Evolutionary conservation across 1,140 invertebrate species (phyloP), one percentile per base, ranked within the genome.

Genomic region (Eriocheir sinensis): DNA sequence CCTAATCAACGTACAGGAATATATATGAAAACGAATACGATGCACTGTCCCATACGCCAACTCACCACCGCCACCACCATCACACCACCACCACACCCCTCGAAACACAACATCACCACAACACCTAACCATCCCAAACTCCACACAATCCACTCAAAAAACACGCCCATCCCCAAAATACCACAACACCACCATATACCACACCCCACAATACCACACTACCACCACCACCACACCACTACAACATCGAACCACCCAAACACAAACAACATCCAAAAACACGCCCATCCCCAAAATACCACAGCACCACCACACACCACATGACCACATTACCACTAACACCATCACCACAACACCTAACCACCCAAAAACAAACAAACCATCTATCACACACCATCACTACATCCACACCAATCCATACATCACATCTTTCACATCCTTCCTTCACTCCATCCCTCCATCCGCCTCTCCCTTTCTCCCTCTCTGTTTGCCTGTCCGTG

Each of bases 121-220:
- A 53, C 48, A 3, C n/a, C n/a, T n/a, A n/a, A n/a, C n/a, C n/a
- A 72, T n/a, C 60, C 60, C n/a, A 15, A 83, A 12, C 15, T 17
- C 12, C 2, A 83, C 3, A 38, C 12, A 12, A n/a, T 3, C 27
- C 2, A 4, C 12, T 40, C 30, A n/a, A 83, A 1, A 6, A 83
- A 12, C 17, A 83, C 80, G 1, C 15, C 36, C n/a, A 83, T n/a
- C 30, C 15, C 80, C 80, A 72, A n/a, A 72, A 15, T 72, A 36
- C 40, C 15, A 12, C 86, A 89, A 15, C 6, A 89, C 88, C 44
- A 44, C 41, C 88, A 89, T n/a, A n/a, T n/a, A n/a, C 41, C 40
- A 40, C 85, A 0, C 36, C 27, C 6, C 85, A 15, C 85, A 15
- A 81, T n/a, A 12, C n/a, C 60, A 72, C 60, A 85, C 36, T 40